Percentiles rank a stretch among this genome's conserved stretches.
phyloP scores from a whole-genome alignment of 2,888 invertebrate genomes.

The Drosophila parthenogenetica region DNA sequence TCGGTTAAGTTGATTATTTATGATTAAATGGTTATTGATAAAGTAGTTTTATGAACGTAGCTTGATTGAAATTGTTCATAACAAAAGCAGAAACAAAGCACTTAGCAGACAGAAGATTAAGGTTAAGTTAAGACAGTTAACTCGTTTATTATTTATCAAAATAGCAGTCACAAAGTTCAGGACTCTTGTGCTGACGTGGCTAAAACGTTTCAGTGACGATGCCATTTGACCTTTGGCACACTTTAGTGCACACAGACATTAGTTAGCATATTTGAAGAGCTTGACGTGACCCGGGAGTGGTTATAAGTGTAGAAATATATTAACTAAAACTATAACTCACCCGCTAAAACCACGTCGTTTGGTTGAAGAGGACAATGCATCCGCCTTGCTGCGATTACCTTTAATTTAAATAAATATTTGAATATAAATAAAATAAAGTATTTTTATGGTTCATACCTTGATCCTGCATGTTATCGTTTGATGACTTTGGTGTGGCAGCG shows the following conservation, averaged over 20 bases:
- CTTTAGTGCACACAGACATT: conserved; percentile 14
- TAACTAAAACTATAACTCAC: conserved; percentile 87
- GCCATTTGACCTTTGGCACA: conserved; percentile 31
- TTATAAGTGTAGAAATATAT: too few relatives aligned
- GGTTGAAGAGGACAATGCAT: conserved; percentile 90
- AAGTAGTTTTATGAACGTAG: conserved; percentile 1
- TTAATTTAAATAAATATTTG: conserved; percentile 1
- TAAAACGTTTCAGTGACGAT: conserved; percentile 8
- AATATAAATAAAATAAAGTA: conserved; percentile 9
- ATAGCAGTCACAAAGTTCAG: conserved; percentile 25
- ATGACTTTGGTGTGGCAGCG: conserved; percentile 75
- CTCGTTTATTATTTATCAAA: conserved; percentile 29
- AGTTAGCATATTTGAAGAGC: conserved; percentile 39
- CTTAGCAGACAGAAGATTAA: conserved; percentile 9
- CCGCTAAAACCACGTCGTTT: conserved; percentile 93
- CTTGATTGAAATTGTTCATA: not conserved
- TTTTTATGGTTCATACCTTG: conserved; percentile 73
- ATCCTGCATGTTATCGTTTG: conserved; percentile 82
- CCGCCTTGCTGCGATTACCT: conserved; percentile 85
- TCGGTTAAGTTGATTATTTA: conserved; percentile 5
- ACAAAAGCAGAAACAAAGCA: not conserved
- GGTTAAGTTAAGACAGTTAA: conserved; percentile 17
- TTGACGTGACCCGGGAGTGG: not conserved
- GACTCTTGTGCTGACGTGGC: conserved; percentile 18
- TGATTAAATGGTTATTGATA: conserved; percentile 22